phyloP scores from a whole-genome alignment of 2,888 invertebrate genomes.

The Apamea sordens region DNA sequence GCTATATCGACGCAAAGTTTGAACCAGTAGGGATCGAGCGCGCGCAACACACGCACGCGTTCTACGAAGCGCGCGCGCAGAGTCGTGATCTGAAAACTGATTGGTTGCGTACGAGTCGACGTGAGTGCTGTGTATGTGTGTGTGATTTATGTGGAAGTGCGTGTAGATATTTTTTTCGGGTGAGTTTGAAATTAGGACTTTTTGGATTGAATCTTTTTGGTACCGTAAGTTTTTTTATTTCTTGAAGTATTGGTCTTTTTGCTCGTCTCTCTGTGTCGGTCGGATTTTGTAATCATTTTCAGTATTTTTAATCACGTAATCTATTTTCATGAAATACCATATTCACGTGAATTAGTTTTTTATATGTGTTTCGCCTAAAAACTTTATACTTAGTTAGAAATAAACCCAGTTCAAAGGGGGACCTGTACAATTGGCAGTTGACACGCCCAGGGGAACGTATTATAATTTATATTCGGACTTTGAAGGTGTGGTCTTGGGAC shows the following conservation, averaged over 20 bases:
- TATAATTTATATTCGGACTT: conserved; percentile 40
- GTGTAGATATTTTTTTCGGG: conserved; percentile 64
- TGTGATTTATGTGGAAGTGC: conserved; percentile 65
- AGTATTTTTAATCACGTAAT: background rate
- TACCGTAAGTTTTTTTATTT: conserved; percentile 48
- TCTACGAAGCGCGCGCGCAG: conserved; percentile 79
- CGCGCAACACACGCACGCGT: conserved; percentile 82
- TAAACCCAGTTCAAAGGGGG: background rate
- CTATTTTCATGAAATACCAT: background rate
- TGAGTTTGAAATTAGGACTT: conserved; percentile 56
- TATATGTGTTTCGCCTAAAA: background rate
- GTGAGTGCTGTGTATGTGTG: conserved; percentile 69
- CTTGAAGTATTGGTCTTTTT: background rate
- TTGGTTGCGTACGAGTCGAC: conserved; percentile 65
- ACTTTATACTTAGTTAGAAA: background rate
- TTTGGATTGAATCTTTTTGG: conserved; percentile 46
- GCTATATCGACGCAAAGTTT: conserved; percentile 54
- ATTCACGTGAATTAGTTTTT: background rate
- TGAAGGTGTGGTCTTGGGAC: conserved; percentile 38
- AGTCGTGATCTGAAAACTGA: conserved; percentile 83
- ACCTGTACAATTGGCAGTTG: conserved; percentile 19
- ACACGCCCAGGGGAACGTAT: conserved; percentile 44
- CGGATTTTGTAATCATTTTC: too few species aligned
- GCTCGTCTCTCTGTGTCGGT: background rate
- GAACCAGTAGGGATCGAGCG: conserved; percentile 73